Evolutionary conservation across 2,113 vertebrate genomes (phyloP).

Genomic region (Gnathonemus echidnorhynchus): DNA sequence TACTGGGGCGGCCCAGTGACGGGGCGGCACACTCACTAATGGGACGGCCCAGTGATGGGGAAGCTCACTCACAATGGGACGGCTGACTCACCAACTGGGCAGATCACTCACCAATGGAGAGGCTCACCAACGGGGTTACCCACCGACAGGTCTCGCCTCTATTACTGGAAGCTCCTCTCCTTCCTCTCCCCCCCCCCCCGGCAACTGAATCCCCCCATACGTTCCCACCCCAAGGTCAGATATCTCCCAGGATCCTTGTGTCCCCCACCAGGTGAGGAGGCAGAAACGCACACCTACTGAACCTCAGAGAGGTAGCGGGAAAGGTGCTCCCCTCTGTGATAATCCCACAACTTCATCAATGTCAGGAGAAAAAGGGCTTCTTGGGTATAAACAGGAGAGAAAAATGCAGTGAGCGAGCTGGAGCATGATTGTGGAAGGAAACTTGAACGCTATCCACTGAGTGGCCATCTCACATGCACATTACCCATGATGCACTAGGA

Average conservation of each 20-base stretch:
- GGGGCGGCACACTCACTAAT: no score
- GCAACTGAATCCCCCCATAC: neutral
- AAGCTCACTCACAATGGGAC: neutral
- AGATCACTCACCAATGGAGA: neutral
- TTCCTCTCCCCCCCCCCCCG: neutral
- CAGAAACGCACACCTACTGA: slow-evolving; percentile 49
- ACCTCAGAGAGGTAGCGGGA: slow-evolving; percentile 48
- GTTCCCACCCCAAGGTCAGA: neutral
- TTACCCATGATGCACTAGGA: neutral
- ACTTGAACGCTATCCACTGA: neutral
- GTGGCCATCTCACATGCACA: neutral
- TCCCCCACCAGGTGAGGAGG: slow-evolving; percentile 54
- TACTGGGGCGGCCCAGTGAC: no score
- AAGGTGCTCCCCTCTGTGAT: slow-evolving; percentile 50
- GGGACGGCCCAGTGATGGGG: no score
- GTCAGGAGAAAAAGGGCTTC: slow-evolving; percentile 32
- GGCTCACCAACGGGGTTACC: neutral
- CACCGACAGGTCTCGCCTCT: neutral
- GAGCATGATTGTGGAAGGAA: neutral
- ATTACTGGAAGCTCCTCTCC: neutral
- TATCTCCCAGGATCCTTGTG: no score
- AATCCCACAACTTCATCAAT: no score
- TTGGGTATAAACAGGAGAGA: slow-evolving; percentile 45
- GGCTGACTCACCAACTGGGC: neutral
- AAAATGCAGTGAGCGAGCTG: neutral